phyloP scores from a whole-genome alignment of 2,888 invertebrate species.

The Spilosoma lubricipeda region DNA sequence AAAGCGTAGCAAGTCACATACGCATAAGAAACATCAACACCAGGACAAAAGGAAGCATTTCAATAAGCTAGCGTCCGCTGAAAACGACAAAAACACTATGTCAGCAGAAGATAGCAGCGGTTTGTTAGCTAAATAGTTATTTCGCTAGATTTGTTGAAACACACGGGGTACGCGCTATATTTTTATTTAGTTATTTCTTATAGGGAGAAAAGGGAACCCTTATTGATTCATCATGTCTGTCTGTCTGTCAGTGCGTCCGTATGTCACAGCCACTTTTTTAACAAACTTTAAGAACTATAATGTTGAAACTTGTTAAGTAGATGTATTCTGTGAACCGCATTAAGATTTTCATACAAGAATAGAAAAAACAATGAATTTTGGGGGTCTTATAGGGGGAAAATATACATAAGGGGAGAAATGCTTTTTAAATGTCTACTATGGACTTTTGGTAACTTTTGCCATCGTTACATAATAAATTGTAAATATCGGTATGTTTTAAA shows the following conservation, averaged over 20 bases:
- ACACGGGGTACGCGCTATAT: background rate
- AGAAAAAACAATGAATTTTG: too few relatives aligned
- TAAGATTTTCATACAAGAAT: too few relatives aligned
- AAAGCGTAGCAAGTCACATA: conserved; percentile 41
- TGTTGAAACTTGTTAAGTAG: too few relatives aligned
- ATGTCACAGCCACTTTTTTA: too few relatives aligned
- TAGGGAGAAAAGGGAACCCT: too few relatives aligned
- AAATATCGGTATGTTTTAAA: background rate
- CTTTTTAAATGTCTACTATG: too few relatives aligned
- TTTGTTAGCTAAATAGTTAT: conserved; percentile 18
- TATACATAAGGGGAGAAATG: too few relatives aligned
- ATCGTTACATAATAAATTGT: background rate
- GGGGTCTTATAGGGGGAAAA: background rate
- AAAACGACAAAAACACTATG: conserved; percentile 64
- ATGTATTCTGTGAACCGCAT: too few relatives aligned
- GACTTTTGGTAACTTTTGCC: background rate
- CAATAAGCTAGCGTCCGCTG: conserved; percentile 62
- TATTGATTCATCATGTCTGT: too few relatives aligned
- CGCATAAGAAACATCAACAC: conserved; percentile 68
- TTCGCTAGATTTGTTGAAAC: background rate
- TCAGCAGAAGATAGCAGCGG: conserved; percentile 71
- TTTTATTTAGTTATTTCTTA: background rate
- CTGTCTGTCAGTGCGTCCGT: too few relatives aligned
- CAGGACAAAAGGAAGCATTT: conserved; percentile 66
- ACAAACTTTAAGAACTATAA: too few relatives aligned